These are phyloP conservation scores for Mallotus villosus DNA, from an alignment of 2,797 vertebrate genomes.

Conservation along the genomic window DNA sequence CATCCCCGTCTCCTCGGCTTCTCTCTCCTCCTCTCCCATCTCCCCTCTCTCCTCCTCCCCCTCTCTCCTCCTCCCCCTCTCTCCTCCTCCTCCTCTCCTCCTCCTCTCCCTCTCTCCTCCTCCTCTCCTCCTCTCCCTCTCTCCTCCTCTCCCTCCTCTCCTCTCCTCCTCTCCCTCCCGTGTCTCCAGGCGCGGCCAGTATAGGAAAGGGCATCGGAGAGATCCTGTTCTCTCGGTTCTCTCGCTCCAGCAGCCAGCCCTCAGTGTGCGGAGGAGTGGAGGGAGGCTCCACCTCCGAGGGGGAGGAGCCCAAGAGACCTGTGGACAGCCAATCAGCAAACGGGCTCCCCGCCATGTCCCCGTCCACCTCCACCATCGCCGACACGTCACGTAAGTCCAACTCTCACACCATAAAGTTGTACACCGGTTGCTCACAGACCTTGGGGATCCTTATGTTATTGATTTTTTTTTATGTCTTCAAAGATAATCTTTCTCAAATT, in stretches of 20 bases:
- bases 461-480: neutral
- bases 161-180: neutral
- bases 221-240: constrained; percentile 95
- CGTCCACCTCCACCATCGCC: constrained; percentile 78
- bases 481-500: neutral
- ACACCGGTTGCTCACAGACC: too few relatives aligned
- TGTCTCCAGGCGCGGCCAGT: constrained; percentile 86
- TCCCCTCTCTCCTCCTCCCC: neutral
- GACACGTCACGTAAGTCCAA: constrained; percentile 83
- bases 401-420: too few relatives aligned
- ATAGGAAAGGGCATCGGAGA: constrained; percentile 96
- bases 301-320: constrained; percentile 81
- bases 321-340: constrained; percentile 71
- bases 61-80: neutral
- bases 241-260: constrained; percentile 81
- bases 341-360: constrained; percentile 69
- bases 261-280: constrained; percentile 78
- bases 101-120: neutral
- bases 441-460: neutral
- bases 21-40: neutral
- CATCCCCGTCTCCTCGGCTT: neutral
- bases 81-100: neutral
- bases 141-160: neutral
- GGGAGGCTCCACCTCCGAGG: constrained; percentile 72
- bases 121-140: neutral